Percentiles rank a stretch among this genome's conserved stretches.
Conservation (phyloP, 1,140 invertebrate genomes). For the Drosophila navojoa region DNA sequence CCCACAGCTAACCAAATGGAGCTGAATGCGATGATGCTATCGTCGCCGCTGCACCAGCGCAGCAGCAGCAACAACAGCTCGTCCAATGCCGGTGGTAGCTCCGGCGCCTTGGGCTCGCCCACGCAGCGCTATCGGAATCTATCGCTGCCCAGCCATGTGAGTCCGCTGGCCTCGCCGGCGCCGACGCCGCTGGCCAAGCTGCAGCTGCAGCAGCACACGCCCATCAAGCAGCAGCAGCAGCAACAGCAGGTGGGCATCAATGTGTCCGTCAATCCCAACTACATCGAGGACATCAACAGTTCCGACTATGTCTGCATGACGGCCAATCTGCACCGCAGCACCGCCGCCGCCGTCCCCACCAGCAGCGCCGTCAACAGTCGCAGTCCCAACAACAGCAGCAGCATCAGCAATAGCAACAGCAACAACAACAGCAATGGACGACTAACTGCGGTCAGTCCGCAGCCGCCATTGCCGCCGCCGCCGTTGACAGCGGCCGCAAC, state of each 20-base stretch:
- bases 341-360: slow-evolving; percentile 3
- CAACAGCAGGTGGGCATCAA: slow-evolving; percentile 60
- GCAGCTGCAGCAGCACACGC: slow-evolving; percentile 73
- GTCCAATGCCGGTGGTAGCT: slow-evolving; percentile 14
- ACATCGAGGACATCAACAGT: slow-evolving; percentile 87
- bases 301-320: slow-evolving; percentile 90
- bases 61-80: slow-evolving; percentile 62
- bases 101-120: slow-evolving; percentile 54
- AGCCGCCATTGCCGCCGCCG: slow-evolving; percentile 10
- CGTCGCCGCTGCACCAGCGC: slow-evolving; percentile 60
- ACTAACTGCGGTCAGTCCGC: slow-evolving; percentile 20
- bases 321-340: slow-evolving; percentile 84
- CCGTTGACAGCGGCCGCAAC: slow-evolving; percentile 8
- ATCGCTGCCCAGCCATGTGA: slow-evolving; percentile 60
- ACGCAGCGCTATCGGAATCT: slow-evolving; percentile 68
- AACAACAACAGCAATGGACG: slow-evolving; percentile 27
- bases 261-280: slow-evolving; percentile 81
- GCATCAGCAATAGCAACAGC: slow-evolving; percentile 20
- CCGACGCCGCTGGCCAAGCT: slow-evolving; percentile 51
- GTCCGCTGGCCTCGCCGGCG: slow-evolving; percentile 47
- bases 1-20: slow-evolving; percentile 36
- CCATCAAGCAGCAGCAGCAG: slow-evolving; percentile 72
- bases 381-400: slow-evolving; percentile 32
- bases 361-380: slow-evolving; percentile 20
- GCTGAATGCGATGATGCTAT: slow-evolving; percentile 50